Evolutionary conservation across 1,140 invertebrate genomes (phyloP), one percentile per base, ranked within the genome.

Genomic region (Matsumurasca onukii): DNA sequence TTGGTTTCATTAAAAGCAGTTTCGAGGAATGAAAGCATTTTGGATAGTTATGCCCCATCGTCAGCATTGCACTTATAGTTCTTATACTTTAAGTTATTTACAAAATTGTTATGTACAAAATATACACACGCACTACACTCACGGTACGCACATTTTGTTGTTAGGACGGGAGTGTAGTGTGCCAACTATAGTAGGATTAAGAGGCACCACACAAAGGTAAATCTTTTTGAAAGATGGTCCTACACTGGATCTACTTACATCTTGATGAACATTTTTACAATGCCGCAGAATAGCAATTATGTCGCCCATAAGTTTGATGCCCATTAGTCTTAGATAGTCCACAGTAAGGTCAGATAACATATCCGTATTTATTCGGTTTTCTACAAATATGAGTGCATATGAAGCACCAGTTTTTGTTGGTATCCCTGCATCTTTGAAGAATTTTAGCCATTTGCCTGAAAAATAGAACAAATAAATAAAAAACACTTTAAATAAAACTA

Each of bases 221-320:
- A n/a, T n/a, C n/a, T n/a, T 12, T 12, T 12, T 45, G 34, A 45
- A 45, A 45, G 34, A 45, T 12, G 34, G 17, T 12, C 9, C 9
- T 12, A 51, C 3, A 27, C n/a, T 52, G 29, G 3, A n/a, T n/a
- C 12, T 34, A 61, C 67, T 39, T 45, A 76, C 75, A 76, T 88
- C 86, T 72, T 87, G 86, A 75, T 88, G 85, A 1, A 91, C 89
- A 73, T 82, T 81, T 77, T 92, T 92, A 0, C 91, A 86, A 82
- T 94, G 91, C 68, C 91, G 89, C 22, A 94, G 78, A 72, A 94
- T 93, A 15, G 90, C 88, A 75, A 94, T 93, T 57, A 93, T 86
- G 80, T 94, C 91, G 17, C 92, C 92, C 84, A 94, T 89, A 20
- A 89, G 81, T 0, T 84, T 85, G 3, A 94, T 91, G 1, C 90